phyloP scores from a whole-genome alignment of 2,113 vertebrate genomes.

The Cephalopterus ornatus region DNA sequence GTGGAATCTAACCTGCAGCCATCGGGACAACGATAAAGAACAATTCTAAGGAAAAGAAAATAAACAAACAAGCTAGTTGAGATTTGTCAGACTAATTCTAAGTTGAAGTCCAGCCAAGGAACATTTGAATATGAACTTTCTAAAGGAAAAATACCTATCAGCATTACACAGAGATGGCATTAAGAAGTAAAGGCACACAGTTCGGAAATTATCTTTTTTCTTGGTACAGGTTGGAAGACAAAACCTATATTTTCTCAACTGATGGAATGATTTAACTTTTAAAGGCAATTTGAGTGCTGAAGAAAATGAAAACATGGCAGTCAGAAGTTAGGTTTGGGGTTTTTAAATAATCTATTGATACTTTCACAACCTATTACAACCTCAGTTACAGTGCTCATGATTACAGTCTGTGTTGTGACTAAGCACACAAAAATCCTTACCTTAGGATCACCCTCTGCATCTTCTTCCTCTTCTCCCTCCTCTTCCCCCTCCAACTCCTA shows the following conservation, averaged over 20 bases:
- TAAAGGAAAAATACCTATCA: not conserved
- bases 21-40: not conserved
- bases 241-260: not conserved
- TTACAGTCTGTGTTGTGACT: not conserved
- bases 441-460: conserved; percentile 84
- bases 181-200: not conserved
- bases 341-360: not conserved
- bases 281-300: not conserved
- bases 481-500: conserved; percentile 94
- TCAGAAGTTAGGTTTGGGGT: not conserved
- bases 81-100: not conserved
- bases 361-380: not conserved
- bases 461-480: conserved; percentile 90
- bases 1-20: not conserved
- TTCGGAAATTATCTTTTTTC: not conserved
- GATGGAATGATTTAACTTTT: not conserved
- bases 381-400: not conserved
- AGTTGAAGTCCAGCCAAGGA: not conserved
- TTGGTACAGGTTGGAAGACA: not conserved
- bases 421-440: conserved; percentile 65
- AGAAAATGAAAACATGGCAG: not conserved
- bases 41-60: not conserved
- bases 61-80: not conserved
- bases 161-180: not conserved
- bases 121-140: not conserved